Evolutionary conservation across 2,888 invertebrate species (phyloP).

Genomic region (Kuschelorhynchus macadamiae): DNA sequence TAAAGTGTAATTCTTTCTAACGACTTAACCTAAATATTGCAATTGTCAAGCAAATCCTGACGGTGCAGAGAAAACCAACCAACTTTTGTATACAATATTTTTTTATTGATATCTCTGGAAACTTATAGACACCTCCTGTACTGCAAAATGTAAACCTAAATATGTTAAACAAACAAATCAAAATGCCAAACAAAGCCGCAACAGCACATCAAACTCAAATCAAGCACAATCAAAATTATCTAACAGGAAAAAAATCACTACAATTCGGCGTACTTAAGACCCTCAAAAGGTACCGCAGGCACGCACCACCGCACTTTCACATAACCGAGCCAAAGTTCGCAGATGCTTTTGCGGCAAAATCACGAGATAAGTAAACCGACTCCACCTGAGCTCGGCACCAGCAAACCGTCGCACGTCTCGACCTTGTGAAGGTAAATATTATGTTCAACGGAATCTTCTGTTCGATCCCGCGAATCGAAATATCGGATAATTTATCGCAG

Average conservation of each 20-base stretch:
- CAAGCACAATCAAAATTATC: slow-evolving; percentile 5
- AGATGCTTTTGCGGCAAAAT: slow-evolving; percentile 49
- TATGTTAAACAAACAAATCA: too few species aligned
- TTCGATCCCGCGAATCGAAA: slow-evolving; percentile 18
- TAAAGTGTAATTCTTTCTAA: too few species aligned
- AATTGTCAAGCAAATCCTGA: too few species aligned
- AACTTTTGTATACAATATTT: too few species aligned
- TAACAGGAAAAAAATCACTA: slow-evolving; percentile 12
- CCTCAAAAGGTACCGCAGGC: slow-evolving; percentile 28
- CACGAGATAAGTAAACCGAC: slow-evolving; percentile 54
- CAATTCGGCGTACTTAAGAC: slow-evolving; percentile 11
- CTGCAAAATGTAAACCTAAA: too few species aligned
- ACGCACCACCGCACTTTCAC: slow-evolving; percentile 44
- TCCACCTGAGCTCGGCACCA: slow-evolving; percentile 40
- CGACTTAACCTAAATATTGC: too few species aligned
- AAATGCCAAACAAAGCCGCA: too few species aligned
- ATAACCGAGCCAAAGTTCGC: slow-evolving; percentile 36
- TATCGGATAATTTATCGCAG: slow-evolving; percentile 4
- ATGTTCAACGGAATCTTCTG: slow-evolving; percentile 26
- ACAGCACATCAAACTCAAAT: background rate
- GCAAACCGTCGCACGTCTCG: slow-evolving; percentile 48
- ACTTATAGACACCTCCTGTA: too few species aligned
- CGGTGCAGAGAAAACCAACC: too few species aligned
- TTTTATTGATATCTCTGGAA: too few species aligned
- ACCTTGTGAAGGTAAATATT: slow-evolving; percentile 58